Percentiles rank a stretch among this genome's conserved stretches.
These are phyloP conservation scores for Odontamblyopus lacepedii DNA, from an alignment of 2,797 vertebrate species.

Conservation along the genomic window DNA sequence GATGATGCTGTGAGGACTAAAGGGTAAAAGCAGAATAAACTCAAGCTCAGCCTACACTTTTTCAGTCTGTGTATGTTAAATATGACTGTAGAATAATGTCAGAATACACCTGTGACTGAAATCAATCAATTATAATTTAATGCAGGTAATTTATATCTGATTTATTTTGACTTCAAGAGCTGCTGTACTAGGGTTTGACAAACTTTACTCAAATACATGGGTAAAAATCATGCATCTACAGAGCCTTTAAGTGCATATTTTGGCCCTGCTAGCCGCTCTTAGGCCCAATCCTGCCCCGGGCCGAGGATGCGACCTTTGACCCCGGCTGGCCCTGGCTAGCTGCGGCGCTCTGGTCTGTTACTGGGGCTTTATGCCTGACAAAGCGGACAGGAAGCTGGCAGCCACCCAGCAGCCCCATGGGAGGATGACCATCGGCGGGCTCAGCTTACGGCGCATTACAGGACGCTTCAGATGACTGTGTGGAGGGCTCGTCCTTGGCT, in stretches of 20 bases:
- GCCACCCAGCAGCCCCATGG: slow-evolving; percentile 85
- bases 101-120: too few relatives aligned
- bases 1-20: too few relatives aligned
- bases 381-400: slow-evolving; percentile 84
- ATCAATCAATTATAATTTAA: too few relatives aligned
- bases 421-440: slow-evolving; percentile 88
- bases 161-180: too few relatives aligned
- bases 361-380: slow-evolving; percentile 86
- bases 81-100: too few relatives aligned
- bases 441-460: slow-evolving; percentile 88
- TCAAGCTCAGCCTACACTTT: too few relatives aligned
- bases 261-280: slow-evolving; percentile 70
- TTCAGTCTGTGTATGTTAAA: too few relatives aligned
- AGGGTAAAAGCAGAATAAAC: too few relatives aligned
- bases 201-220: too few relatives aligned
- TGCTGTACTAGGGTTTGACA: too few relatives aligned
- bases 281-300: slow-evolving; percentile 79
- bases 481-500: slow-evolving; percentile 34
- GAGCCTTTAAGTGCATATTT: slow-evolving; percentile 70
- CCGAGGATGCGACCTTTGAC: slow-evolving; percentile 80
- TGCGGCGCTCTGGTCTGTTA: slow-evolving; percentile 90
- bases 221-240: too few relatives aligned
- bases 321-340: slow-evolving; percentile 82
- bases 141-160: too few relatives aligned
- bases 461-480: slow-evolving; percentile 70